Conservation (phyloP, 2,888 invertebrate species). For the Drosophila imparisetae region DNA sequence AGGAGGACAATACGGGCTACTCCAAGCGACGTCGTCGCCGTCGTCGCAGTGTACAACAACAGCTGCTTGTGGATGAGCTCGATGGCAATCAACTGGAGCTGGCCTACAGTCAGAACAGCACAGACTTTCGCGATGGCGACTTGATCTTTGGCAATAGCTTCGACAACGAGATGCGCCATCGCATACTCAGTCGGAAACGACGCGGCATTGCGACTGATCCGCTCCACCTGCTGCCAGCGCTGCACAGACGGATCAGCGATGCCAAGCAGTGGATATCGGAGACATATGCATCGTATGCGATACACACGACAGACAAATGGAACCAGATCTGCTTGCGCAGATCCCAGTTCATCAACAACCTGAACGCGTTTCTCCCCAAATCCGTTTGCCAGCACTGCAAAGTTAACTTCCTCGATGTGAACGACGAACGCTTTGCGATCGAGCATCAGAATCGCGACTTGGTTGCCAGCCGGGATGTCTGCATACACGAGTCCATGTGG, state of each 20-base stretch:
- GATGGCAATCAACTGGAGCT: slow-evolving; percentile 61
- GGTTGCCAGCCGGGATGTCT: slow-evolving; percentile 91
- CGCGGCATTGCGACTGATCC: slow-evolving; percentile 84
- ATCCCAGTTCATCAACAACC: slow-evolving; percentile 92
- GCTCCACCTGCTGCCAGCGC: slow-evolving; percentile 85
- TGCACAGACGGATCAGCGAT: slow-evolving; percentile 89
- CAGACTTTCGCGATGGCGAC: slow-evolving; percentile 85
- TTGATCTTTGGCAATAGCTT: slow-evolving; percentile 86
- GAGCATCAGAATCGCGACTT: slow-evolving; percentile 92
- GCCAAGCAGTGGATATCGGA: slow-evolving; percentile 94
- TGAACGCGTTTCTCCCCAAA: slow-evolving; percentile 91
- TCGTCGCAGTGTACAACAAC: slow-evolving; percentile 60
- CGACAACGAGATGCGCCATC: slow-evolving; percentile 85
- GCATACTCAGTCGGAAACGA: slow-evolving; percentile 86
- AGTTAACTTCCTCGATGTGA: slow-evolving; percentile 91
- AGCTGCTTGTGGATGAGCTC: slow-evolving; percentile 37
- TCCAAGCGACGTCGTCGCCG: slow-evolving; percentile 85
- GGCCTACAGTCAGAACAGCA: slow-evolving; percentile 77
- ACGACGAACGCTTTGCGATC: slow-evolving; percentile 90
- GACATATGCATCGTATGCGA: slow-evolving; percentile 94
- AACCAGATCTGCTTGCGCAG: slow-evolving; percentile 91
- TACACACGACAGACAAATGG: slow-evolving; percentile 92
- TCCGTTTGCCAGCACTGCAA: slow-evolving; percentile 90
- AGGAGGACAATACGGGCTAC: slow-evolving; percentile 87
- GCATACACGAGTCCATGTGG: slow-evolving; percentile 93